phyloP scores from a whole-genome alignment of 2,797 vertebrate genomes.

The Syngnathus rostellatus region DNA sequence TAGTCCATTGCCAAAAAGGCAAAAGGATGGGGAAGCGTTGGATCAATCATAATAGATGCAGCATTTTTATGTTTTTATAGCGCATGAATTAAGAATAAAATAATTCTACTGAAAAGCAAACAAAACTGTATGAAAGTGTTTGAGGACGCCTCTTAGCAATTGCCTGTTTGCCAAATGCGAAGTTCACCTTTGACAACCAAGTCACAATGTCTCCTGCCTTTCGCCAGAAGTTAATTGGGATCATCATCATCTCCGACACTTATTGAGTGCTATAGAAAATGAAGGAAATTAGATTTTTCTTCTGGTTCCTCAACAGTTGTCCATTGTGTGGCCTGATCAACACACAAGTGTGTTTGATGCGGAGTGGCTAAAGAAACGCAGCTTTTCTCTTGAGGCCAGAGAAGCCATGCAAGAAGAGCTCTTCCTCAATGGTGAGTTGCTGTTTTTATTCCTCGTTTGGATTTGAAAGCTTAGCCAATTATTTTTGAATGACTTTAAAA shows the following conservation, averaged over 20 bases:
- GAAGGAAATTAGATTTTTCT: neutral
- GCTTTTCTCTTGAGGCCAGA: constrained; percentile 82
- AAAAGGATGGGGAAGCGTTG: neutral
- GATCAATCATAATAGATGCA: neutral
- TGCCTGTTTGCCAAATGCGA: neutral
- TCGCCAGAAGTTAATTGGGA: neutral
- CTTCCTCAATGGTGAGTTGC: constrained; percentile 77
- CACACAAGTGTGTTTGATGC: constrained; percentile 84
- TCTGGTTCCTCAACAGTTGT: constrained; percentile 62
- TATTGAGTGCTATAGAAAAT: neutral
- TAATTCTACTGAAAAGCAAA: no score
- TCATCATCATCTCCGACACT: neutral
- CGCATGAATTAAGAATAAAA: no score
- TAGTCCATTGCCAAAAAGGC: neutral
- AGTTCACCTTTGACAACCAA: neutral
- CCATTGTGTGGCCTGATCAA: constrained; percentile 80
- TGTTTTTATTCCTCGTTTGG: neutral
- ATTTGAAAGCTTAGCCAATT: neutral
- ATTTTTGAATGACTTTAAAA: neutral
- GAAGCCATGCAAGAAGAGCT: constrained; percentile 72
- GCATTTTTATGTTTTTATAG: neutral
- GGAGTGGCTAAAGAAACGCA: constrained; percentile 86
- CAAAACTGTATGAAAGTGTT: neutral
- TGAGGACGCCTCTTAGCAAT: neutral
- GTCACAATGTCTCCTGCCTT: neutral